Evolutionary conservation across 2,797 vertebrate species (phyloP), one percentile per base, ranked within the genome.

Genomic region (Dendrocincla tyrannina): DNA sequence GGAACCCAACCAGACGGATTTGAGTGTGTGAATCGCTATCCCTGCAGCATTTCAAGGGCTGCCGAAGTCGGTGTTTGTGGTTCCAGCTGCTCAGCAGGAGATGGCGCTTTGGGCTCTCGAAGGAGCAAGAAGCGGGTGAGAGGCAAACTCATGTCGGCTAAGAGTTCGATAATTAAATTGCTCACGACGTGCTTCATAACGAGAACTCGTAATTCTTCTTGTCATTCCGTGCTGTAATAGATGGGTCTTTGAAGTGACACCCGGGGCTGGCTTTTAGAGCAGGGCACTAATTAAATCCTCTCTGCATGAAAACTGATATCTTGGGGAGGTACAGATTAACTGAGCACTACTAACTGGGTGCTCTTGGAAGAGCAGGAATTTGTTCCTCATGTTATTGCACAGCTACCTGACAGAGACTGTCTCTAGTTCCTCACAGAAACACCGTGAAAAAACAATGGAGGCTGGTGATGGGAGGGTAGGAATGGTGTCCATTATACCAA

Each of bases 211-310:
- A 68, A 88, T 89, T 95, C 87, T 80, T 94, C 70, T 76, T 95
- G 94, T 89, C 96, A 70, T 79, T 93, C 80, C 69, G 4, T 58
- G 89, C 64, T 88, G 84, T 88, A 93, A 87, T 75, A 91, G 78
- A 81, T 82, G 86, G 14, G 13, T 83, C 88, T 92, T 93, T 83
- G 78, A 95, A 96, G 82, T 89, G 93, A 89, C 92, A 94, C 64
- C 49, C 62, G 88, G 80, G 91, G 60, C 80, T 95, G 90, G 73
- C 66, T 91, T 94, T 96, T 94, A 92, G 93, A 95, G 83, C 62
- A 59, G 46, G 44, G 89, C 53, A 70, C 70, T 96, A 91, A 95
- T 95, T 95, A 97, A 96, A 90, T 91, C 82, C 79, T 60, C 79
- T 47, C 37, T 42, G 50, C 42, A 23, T 67, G 66, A 90, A 56